phyloP scores from a whole-genome alignment of 2,797 vertebrate species.

The Leptatherina wallacei region DNA sequence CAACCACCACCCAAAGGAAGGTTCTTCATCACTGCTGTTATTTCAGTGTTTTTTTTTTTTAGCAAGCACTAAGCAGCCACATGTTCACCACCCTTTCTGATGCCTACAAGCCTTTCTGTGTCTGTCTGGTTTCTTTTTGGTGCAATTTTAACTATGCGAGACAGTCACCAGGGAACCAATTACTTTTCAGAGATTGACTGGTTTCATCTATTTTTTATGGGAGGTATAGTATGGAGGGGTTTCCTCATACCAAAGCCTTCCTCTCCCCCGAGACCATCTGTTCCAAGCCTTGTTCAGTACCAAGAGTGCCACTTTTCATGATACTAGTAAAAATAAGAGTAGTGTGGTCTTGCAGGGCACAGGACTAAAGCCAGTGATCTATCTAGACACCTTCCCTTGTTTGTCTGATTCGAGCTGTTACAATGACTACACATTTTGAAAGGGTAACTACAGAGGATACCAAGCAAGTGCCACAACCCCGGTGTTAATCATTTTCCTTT shows the following conservation, averaged over 20 bases:
- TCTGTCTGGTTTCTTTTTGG: constrained; percentile 46
- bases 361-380: neutral
- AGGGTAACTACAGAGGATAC: neutral
- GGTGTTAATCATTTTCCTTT: neutral
- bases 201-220: constrained; percentile 79
- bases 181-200: constrained; percentile 71
- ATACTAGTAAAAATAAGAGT: constrained; percentile 18
- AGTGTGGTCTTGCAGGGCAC: constrained; percentile 7
- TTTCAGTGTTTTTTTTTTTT: constrained; percentile 30
- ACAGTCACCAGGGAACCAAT: constrained; percentile 78
- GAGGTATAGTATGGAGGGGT: constrained; percentile 48
- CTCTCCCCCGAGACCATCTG: constrained; percentile 29
- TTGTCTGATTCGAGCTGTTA: neutral
- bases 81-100: constrained; percentile 7
- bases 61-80: neutral
- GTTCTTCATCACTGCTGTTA: neutral
- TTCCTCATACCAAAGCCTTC: constrained; percentile 22
- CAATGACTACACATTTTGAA: neutral
- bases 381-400: neutral
- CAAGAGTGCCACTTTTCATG: constrained; percentile 31
- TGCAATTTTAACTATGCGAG: constrained; percentile 46
- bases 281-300: constrained; percentile 29
- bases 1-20: neutral
- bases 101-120: constrained; percentile 6
- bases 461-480: neutral